These are phyloP conservation scores for Cichlasoma orientale DNA, from an alignment of 2,797 vertebrate species.

Conservation along the genomic window DNA sequence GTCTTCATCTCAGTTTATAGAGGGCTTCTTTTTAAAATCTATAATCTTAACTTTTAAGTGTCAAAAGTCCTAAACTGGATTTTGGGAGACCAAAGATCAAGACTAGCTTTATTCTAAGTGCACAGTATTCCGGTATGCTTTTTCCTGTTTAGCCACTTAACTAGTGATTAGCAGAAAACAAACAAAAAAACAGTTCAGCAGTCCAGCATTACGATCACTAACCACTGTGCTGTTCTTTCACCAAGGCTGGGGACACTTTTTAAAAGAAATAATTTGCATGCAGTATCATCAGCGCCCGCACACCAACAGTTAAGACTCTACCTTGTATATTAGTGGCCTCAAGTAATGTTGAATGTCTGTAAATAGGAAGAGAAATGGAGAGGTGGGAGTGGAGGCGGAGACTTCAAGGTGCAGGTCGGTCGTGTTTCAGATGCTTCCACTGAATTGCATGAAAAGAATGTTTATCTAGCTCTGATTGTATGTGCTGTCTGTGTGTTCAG, in stretches of 20 bases:
- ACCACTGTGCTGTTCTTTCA: conserved; percentile 65
- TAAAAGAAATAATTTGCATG: conserved; percentile 47
- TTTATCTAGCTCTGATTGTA: conserved; percentile 59
- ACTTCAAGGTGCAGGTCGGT: conserved; percentile 10
- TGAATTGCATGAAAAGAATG: conserved; percentile 71
- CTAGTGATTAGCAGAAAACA: conserved; percentile 44
- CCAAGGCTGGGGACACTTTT: conserved; percentile 15
- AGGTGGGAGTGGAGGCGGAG: neutral
- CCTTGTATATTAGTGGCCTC: conserved; percentile 66
- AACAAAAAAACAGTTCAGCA: conserved; percentile 9
- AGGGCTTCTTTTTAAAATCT: conserved; percentile 52
- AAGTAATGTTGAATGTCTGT: conserved; percentile 58
- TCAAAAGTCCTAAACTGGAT: conserved; percentile 51
- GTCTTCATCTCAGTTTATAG: conserved; percentile 36
- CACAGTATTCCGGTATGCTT: conserved; percentile 51
- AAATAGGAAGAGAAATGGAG: conserved; percentile 16
- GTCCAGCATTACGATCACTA: conserved; percentile 6
- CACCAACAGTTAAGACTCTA: conserved; percentile 53
- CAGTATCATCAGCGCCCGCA: conserved; percentile 21
- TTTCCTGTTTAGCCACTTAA: conserved; percentile 36
- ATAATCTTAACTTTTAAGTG: conserved; percentile 18
- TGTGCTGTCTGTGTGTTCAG: conserved; percentile 35
- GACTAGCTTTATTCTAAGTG: conserved; percentile 59
- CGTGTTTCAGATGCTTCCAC: conserved; percentile 59
- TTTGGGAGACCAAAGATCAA: conserved; percentile 77